Evolutionary conservation across 2,113 vertebrate species (phyloP).

Genomic region (Alces alces): DNA sequence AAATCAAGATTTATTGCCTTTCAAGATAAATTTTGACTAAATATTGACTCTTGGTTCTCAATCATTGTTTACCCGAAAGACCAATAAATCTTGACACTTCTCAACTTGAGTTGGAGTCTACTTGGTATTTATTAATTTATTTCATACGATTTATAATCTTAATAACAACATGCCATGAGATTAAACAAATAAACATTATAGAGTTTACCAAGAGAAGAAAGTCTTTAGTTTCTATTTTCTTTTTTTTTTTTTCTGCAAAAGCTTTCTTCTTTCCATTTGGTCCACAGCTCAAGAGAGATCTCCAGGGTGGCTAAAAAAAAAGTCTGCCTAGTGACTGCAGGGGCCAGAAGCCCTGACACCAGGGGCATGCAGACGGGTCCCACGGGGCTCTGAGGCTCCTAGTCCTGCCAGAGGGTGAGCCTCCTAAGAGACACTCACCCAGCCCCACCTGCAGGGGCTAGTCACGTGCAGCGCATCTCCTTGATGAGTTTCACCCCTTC

Average conservation of each 20-base stretch:
- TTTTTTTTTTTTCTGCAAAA: not conserved
- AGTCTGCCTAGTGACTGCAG: not conserved
- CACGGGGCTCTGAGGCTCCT: not conserved
- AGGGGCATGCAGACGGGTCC: not conserved
- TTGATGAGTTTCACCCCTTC: not conserved
- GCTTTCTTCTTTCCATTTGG: not conserved
- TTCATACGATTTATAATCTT: constrained; percentile 50
- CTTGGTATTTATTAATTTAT: constrained; percentile 67
- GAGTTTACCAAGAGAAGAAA: constrained; percentile 24
- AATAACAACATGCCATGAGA: constrained; percentile 47
- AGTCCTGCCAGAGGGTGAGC: not conserved
- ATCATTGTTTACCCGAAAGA: constrained; percentile 67
- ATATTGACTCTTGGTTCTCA: constrained; percentile 72
- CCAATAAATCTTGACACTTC: constrained; percentile 66
- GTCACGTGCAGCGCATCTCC: not conserved
- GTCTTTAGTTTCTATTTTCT: not conserved
- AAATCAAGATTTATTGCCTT: constrained; percentile 76
- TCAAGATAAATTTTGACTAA: constrained; percentile 75
- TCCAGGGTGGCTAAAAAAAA: not conserved
- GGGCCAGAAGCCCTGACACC: not conserved
- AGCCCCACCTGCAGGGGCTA: not conserved
- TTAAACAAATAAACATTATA: constrained; percentile 43
- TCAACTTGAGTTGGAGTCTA: constrained; percentile 41
- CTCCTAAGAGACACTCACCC: not conserved
- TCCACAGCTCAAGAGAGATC: not conserved